Evolutionary conservation across 2,113 vertebrate species (phyloP).

Genomic region (Edolisoma coerulescens): DNA sequence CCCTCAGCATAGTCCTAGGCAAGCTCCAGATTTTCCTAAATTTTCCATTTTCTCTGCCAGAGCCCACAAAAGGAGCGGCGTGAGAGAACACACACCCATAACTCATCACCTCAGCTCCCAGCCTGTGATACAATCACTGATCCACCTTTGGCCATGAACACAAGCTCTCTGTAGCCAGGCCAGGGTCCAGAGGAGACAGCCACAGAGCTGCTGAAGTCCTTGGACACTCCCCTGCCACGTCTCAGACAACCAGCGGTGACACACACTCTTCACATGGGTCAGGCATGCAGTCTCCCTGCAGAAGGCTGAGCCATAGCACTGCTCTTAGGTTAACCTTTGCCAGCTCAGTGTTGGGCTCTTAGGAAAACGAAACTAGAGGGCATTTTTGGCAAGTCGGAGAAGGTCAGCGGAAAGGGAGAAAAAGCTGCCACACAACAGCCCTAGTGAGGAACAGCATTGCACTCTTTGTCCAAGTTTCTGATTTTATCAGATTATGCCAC

Average conservation of each 20-base stretch:
- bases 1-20: background rate
- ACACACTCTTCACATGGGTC: background rate
- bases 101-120: background rate
- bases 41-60: background rate
- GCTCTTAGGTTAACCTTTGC: background rate
- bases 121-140: accelerated
- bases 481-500: constrained; percentile 49
- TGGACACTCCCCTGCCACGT: background rate
- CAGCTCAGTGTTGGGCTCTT: accelerated
- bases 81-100: background rate
- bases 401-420: constrained; percentile 4
- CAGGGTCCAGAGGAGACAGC: background rate
- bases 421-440: background rate
- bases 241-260: background rate
- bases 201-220: background rate
- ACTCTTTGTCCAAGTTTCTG: constrained; percentile 3
- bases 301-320: background rate
- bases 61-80: background rate
- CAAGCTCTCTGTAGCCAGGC: background rate
- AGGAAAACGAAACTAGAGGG: background rate
- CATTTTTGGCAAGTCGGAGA: background rate
- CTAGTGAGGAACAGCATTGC: background rate
- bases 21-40: background rate
- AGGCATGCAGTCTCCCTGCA: background rate
- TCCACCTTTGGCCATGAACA: background rate